A percentile compares a stretch with the other conserved stretches of the same genome.
These are phyloP conservation scores for Meloidogyne exigua DNA, from an alignment of 1,140 invertebrate genomes.

Conservation along the genomic window DNA sequence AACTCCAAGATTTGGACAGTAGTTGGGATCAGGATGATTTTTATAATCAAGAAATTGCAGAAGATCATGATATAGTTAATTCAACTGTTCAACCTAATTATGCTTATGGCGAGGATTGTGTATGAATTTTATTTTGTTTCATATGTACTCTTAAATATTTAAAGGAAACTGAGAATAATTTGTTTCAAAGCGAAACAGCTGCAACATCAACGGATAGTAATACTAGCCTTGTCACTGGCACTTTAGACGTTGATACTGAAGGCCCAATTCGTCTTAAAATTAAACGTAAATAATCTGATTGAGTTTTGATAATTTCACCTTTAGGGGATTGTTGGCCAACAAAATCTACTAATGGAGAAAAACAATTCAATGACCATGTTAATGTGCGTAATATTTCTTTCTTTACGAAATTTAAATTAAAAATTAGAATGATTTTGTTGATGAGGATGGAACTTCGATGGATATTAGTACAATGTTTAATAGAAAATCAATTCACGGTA, in stretches of 20 bases:
- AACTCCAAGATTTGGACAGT: not conserved
- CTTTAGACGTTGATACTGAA: slow-evolving; percentile 7
- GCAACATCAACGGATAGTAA: not conserved
- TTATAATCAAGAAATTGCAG: not conserved
- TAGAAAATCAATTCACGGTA: slow-evolving; percentile 9
- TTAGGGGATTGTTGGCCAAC: slow-evolving; percentile 13
- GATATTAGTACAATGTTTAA: slow-evolving; percentile 19
- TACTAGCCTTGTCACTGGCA: not conserved
- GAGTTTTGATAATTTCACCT: not conserved
- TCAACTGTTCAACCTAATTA: not conserved
- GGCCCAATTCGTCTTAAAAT: slow-evolving; percentile 17
- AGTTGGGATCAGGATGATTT: not conserved
- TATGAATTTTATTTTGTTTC: not conserved
- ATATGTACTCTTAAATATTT: too few relatives aligned
- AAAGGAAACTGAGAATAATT: not conserved
- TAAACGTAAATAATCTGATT: not conserved
- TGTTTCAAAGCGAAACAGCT: not conserved
- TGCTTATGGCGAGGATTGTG: not conserved
- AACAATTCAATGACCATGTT: not conserved
- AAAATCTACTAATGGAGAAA: not conserved
- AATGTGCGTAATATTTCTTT: not conserved
- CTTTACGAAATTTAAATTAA: not conserved
- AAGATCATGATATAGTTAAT: not conserved
- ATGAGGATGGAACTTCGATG: slow-evolving; percentile 11
- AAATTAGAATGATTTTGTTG: slow-evolving; percentile 4